These are phyloP conservation scores for Ectemnius cavifrons DNA, from an alignment of 2,888 invertebrate species.

Conservation along the genomic window DNA sequence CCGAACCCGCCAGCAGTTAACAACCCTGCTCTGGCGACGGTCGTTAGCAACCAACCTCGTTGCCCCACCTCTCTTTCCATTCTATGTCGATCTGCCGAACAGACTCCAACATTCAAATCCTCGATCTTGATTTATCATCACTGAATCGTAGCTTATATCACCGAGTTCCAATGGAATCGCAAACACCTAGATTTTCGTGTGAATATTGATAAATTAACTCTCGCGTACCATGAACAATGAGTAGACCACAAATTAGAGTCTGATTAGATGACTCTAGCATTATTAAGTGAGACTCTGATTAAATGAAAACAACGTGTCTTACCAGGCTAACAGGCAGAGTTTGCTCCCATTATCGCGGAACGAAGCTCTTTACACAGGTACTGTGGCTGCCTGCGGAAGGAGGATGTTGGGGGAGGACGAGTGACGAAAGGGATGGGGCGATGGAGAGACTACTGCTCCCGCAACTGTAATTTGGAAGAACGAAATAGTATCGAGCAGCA, in stretches of 20 bases:
- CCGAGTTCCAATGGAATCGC: no score
- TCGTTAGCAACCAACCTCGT: constrained; percentile 72
- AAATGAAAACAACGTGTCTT: constrained; percentile 2
- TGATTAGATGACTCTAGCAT: no score
- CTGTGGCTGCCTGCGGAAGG: neutral
- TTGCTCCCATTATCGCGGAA: constrained; percentile 3
- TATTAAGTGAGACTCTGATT: neutral
- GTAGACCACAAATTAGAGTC: no score
- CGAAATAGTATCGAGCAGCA: constrained; percentile 63
- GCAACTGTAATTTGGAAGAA: constrained; percentile 64
- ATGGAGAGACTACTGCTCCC: constrained; percentile 33
- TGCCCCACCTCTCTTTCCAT: constrained; percentile 24
- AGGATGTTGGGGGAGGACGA: neutral
- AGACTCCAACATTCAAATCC: constrained; percentile 57
- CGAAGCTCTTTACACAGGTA: constrained; percentile 2
- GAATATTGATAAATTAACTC: no score
- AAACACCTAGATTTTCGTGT: no score
- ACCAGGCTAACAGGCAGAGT: neutral
- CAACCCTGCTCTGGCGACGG: constrained; percentile 73
- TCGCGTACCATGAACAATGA: no score
- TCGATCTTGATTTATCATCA: constrained; percentile 34
- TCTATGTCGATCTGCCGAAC: constrained; percentile 26
- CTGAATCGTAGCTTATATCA: constrained; percentile 21
- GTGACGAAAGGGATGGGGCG: constrained; percentile 13
- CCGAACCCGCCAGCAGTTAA: constrained; percentile 71